Conservation (phyloP, 2,113 vertebrate species). For the Rhizomys pruinosus region DNA sequence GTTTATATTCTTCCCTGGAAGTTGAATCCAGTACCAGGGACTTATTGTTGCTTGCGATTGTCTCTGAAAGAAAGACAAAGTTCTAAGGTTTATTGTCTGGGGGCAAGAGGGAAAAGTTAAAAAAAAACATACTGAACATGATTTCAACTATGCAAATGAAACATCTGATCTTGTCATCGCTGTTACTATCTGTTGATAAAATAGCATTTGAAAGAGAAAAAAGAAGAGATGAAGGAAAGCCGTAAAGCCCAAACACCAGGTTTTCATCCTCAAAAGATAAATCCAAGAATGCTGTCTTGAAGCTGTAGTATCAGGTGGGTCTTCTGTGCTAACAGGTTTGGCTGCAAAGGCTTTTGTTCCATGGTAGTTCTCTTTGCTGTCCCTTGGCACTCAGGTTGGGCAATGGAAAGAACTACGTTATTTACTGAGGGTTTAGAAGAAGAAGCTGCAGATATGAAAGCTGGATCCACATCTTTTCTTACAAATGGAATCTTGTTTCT, state of each 20-base stretch:
- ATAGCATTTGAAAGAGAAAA: constrained; percentile 26
- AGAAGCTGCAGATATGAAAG: not conserved
- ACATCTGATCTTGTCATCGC: constrained; percentile 40
- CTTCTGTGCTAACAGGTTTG: not conserved
- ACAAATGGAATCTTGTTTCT: not conserved
- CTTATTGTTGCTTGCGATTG: constrained; percentile 31
- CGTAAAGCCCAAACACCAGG: not conserved
- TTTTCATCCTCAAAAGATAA: not conserved
- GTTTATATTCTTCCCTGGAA: constrained; percentile 74
- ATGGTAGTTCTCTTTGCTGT: not conserved
- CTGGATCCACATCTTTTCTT: not conserved
- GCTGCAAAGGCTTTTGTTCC: not conserved
- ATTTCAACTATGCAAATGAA: constrained; percentile 28
- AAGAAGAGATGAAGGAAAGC: not conserved
- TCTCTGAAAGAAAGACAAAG: constrained; percentile 40
- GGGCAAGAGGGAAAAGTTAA: not conserved
- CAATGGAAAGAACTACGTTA: not conserved
- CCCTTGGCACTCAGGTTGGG: not conserved
- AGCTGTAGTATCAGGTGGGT: fast-evolving
- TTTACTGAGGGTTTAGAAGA: not conserved
- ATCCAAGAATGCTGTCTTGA: not conserved
- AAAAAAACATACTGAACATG: constrained; percentile 11
- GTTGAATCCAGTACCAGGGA: constrained; percentile 56
- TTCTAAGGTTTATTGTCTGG: constrained; percentile 51
- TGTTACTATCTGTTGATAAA: constrained; percentile 19